Percentiles rank a stretch among this genome's conserved stretches.
Evolutionary conservation across 2,113 vertebrate species (phyloP).

Genomic region (Eurypyga helias): DNA sequence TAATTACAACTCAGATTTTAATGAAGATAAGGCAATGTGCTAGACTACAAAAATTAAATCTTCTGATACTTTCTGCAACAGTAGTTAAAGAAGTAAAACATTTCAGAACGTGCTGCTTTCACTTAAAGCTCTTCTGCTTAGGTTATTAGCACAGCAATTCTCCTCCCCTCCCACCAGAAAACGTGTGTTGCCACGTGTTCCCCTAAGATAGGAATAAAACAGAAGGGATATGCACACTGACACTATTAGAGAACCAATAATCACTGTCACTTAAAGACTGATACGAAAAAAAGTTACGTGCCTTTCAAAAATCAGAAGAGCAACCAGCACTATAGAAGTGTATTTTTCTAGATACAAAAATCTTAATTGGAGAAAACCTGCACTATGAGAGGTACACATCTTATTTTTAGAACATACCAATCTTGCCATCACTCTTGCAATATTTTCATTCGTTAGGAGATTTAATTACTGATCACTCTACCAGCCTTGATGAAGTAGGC

Average conservation of each 20-base stretch:
- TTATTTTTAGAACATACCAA: neutral
- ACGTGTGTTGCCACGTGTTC: accelerated
- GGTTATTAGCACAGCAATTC: neutral
- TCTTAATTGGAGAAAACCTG: neutral
- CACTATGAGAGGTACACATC: neutral
- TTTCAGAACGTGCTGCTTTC: neutral
- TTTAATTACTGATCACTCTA: neutral
- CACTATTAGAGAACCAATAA: neutral
- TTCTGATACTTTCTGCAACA: neutral
- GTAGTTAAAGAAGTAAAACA: neutral
- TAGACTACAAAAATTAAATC: neutral
- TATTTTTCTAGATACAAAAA: neutral
- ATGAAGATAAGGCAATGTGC: neutral
- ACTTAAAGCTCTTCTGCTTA: neutral
- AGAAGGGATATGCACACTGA: neutral
- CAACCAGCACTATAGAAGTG: accelerated
- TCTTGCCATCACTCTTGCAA: neutral
- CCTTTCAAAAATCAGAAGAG: neutral
- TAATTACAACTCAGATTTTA: neutral
- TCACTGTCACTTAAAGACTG: neutral
- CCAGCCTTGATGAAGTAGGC: neutral
- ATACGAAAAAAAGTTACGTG: neutral
- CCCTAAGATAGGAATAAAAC: neutral
- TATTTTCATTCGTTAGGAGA: neutral
- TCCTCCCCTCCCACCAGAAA: neutral